Conservation (phyloP, 2,113 vertebrate species). For the Nettapus auritus region DNA sequence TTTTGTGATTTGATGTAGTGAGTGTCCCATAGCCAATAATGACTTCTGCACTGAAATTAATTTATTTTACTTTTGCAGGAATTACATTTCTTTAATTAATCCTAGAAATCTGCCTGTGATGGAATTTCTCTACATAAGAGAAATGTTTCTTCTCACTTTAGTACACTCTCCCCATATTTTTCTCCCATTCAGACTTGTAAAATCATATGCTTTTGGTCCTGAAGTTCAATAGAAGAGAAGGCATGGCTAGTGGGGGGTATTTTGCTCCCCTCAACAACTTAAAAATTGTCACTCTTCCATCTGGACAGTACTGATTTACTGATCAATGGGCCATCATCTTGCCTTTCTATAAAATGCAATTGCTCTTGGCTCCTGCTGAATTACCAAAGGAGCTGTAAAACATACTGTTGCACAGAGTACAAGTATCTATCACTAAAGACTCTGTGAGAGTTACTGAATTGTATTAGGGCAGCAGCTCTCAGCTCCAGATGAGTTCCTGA, state of each 20-base stretch:
- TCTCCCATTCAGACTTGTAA: background rate
- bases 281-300: background rate
- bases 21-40: background rate
- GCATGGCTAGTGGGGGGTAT: background rate
- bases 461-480: background rate
- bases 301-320: background rate
- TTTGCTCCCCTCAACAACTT: background rate
- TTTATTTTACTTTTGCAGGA: background rate
- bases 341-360: background rate
- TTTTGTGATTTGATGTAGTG: background rate
- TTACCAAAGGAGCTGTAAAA: background rate
- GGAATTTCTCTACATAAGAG: background rate
- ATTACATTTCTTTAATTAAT: background rate
- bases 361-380: background rate
- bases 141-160: background rate
- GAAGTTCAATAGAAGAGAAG: background rate
- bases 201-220: background rate
- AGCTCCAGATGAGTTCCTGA: background rate
- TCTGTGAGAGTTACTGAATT: background rate
- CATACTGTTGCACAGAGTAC: background rate
- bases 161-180: background rate
- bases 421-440: background rate
- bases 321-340: conserved; percentile 20
- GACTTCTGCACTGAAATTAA: background rate
- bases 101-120: background rate